Evolutionary conservation across 1,140 invertebrate genomes (phyloP), one percentile per base, ranked within the genome.

Genomic region (Thrips palmi): DNA sequence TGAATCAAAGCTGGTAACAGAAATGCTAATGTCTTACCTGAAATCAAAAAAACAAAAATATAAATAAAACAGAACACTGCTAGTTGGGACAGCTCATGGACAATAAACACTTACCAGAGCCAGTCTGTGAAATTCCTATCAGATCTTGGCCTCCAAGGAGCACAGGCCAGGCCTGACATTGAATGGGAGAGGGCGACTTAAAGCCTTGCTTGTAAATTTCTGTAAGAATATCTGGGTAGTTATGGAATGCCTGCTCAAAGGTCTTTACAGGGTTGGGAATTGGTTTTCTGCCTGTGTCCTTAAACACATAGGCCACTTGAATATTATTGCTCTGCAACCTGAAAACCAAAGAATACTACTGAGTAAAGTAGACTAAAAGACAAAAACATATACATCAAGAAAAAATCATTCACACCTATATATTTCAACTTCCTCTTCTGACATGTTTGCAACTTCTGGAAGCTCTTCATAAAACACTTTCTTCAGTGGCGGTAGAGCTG

Each of bases 121-220:
- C 83, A 19, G 84, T 88, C 60, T 92, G 88, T 1, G 89, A 87
- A 42, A 94, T 92, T 11, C 88, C 88, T 57, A 92, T 92, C 47
- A 91, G 57, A 59, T 92, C 87, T 49, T 76, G 66, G 1, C 87
- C 88, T 48, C 71, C 72, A 4, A 93, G 52, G 0, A 91, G 57
- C 43, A 91, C 64, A 11, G 88, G 88, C 88, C 87, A 93, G 1
- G 80, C 75, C 59, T 92, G 87, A 44, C 69, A 65, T 49, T 85
- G 91, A 53, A 97, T 94, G 2, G 91, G 89, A 10, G 86, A 86
- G 2, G 91, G 91, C 41, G 64, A 62, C 36, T 61, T 54, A 57
- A 96, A 96, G 0, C 73, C 74, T 53, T 85, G 75, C 40, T 83
- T 79, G 27, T 68, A 53, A 35, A 96, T 87, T 58, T 88, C 77